Evolutionary conservation across 92 coral and sea anemone genomes (phyloP), one percentile per base, ranked within the genome.

Genomic region (Umimayanthus kanabou): DNA sequence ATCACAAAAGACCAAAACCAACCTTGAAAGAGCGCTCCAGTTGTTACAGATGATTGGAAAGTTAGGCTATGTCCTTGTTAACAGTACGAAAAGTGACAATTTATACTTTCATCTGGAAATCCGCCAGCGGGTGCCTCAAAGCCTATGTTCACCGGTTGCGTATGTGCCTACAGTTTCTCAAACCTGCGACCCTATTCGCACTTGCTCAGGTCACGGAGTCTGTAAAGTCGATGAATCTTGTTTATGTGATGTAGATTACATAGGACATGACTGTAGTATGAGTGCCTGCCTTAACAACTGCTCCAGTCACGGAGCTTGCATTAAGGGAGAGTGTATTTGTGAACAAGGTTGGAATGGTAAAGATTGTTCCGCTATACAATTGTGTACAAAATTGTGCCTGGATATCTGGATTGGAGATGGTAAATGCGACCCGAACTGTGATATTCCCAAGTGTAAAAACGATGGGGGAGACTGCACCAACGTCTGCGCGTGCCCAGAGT

Each of bases 361-460:
- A 30, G 94, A 90, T 75, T 92, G 94, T 28, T 92, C 94, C 18
- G 39, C 84, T 15, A 76, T 92, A 7, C 90, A 90, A 67, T 84
- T 83, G 20, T 92, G 94, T 81, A 90, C 93, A 2, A 76, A 76
- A 16, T 64, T 73, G 2, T 92, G 94, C 70, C 88, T 88, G 55
- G 91, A 92, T 28, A 33, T 40, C 18, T 92, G 94, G 94, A 80
- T 92, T 47, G 94, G 93, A 50, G 94, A 92, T 50, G 93, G 93
- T 37, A 61, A 42, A 39, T 92, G 94, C 66, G 94, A 92, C 49
- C 87, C 91, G 0, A 70, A 73, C 29, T 92, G 94, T 70, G 30
- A 92, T 39, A 83, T 78, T 53, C 80, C 82, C 8, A 65, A 22
- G 37, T 92, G 94, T 50, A 78, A 71, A 22, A 64, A 76, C 50